Percentiles rank a stretch among this genome's conserved stretches.
phyloP scores from a whole-genome alignment of 2,113 vertebrate species.

The Equus przewalskii region DNA sequence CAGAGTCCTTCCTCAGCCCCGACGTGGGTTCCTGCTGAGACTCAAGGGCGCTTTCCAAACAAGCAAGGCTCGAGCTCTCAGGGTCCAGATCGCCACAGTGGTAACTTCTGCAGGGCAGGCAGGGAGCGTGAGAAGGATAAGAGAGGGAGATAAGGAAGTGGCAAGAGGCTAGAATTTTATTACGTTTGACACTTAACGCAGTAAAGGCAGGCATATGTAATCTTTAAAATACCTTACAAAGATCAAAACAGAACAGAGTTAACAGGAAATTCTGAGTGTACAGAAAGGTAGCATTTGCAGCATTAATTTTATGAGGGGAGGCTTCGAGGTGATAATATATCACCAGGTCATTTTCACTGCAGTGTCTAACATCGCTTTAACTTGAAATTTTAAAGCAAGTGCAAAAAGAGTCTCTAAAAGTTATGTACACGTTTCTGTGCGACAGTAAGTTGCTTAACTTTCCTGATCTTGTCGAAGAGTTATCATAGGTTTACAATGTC shows the following conservation, averaged over 20 bases:
- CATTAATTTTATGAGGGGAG: conserved; percentile 49
- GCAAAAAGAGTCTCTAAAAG: neutral
- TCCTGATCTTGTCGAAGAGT: neutral
- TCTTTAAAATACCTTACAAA: conserved; percentile 63
- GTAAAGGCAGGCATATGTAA: neutral
- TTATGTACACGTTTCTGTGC: neutral
- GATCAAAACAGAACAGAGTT: conserved; percentile 26
- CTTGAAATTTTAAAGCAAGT: conserved; percentile 29
- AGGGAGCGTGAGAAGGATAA: neutral
- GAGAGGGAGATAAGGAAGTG: neutral
- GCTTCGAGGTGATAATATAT: conserved; percentile 27
- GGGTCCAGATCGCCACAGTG: neutral
- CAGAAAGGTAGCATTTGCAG: neutral
- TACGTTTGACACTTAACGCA: conserved; percentile 49
- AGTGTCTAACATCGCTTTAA: neutral
- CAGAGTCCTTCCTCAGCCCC: neutral
- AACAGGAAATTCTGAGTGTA: neutral
- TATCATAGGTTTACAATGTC: neutral
- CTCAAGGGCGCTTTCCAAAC: neutral
- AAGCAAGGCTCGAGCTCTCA: neutral
- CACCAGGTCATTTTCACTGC: conserved; percentile 24
- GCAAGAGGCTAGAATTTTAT: conserved; percentile 10
- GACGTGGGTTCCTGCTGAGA: neutral
- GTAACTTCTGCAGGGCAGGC: neutral
- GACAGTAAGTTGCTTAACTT: neutral